Conservation (phyloP, 2,797 vertebrate genomes). For the Ctenopoma multispine region DNA sequence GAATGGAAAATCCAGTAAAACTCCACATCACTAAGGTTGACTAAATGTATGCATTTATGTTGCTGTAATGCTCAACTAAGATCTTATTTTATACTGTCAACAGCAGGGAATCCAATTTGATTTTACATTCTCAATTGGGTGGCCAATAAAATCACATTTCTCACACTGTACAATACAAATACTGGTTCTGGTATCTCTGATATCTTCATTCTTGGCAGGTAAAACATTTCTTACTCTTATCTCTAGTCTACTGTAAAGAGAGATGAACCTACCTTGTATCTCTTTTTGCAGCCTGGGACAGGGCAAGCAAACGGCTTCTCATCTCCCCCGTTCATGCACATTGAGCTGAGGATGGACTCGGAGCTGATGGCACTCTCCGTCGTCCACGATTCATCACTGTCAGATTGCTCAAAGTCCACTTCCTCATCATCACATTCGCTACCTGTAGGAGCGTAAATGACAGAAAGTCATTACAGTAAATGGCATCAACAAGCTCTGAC, state of each 20-base stretch:
- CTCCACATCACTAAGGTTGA: slow-evolving; percentile 74
- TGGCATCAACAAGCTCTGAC: slow-evolving; percentile 17
- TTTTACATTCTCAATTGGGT: slow-evolving; percentile 19
- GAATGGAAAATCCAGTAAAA: slow-evolving; percentile 85
- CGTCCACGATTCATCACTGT: slow-evolving; percentile 99
- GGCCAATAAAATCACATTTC: slow-evolving; percentile 6
- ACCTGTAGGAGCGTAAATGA: slow-evolving; percentile 79
- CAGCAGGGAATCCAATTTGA: slow-evolving; percentile 36
- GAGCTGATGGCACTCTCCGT: slow-evolving; percentile 99
- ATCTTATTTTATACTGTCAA: slow-evolving; percentile 51
- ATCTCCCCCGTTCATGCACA: slow-evolving; percentile 99
- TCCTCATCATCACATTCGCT: slow-evolving; percentile 99
- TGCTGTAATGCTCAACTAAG: slow-evolving; percentile 52
- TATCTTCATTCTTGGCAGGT: not conserved
- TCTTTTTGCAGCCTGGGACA: slow-evolving; percentile 98
- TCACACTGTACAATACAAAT: not conserved
- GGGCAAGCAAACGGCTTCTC: slow-evolving; percentile 99
- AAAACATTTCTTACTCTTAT: not conserved
- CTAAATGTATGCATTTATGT: slow-evolving; percentile 73
- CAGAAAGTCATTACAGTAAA: not conserved
- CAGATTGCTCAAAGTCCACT: slow-evolving; percentile 97
- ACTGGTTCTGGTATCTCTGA: not conserved
- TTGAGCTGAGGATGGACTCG: slow-evolving; percentile 97
- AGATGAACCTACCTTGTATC: slow-evolving; percentile 88
- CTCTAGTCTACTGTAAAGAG: not conserved